These are phyloP conservation scores for Pammene fasciana DNA, from an alignment of 2,888 invertebrate species.

Conservation along the genomic window DNA sequence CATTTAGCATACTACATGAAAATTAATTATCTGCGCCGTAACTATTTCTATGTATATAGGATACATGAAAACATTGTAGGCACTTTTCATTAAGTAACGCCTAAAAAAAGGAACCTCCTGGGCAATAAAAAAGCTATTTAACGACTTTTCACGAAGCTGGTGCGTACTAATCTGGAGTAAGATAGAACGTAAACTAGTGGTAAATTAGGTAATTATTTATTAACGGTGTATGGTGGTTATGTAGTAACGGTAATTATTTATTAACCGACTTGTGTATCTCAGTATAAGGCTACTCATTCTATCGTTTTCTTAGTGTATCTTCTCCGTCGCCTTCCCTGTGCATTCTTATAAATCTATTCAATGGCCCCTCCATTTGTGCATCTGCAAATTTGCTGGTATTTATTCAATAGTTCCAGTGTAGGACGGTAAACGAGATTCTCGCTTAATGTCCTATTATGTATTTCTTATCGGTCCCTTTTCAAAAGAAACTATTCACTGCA, in stretches of 20 bases:
- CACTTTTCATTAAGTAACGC: too few relatives aligned
- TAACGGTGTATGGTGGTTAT: too few relatives aligned
- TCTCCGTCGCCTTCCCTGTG: not conserved
- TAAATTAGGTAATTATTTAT: slow-evolving; percentile 13
- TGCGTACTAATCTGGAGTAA: not conserved
- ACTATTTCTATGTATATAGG: too few relatives aligned
- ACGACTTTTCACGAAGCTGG: not conserved
- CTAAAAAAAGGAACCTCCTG: too few relatives aligned
- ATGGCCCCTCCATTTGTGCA: slow-evolving; percentile 3
- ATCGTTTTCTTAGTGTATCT: not conserved
- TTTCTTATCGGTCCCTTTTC: not conserved
- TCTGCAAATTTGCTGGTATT: not conserved
- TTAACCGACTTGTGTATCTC: slow-evolving; percentile 3
- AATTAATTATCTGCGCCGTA: too few relatives aligned
- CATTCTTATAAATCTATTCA: slow-evolving; percentile 1
- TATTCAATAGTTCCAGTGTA: slow-evolving; percentile 8
- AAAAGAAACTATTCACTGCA: not conserved
- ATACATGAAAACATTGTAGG: too few relatives aligned
- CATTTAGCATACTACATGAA: not conserved
- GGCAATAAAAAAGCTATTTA: not conserved
- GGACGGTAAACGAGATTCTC: slow-evolving; percentile 1
- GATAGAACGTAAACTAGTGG: slow-evolving; percentile 1
- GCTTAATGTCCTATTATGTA: not conserved
- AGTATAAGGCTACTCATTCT: not conserved
- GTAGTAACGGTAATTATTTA: slow-evolving; percentile 6